Evolutionary conservation across 2,113 vertebrate genomes (phyloP).

Genomic region (Morone saxatilis): DNA sequence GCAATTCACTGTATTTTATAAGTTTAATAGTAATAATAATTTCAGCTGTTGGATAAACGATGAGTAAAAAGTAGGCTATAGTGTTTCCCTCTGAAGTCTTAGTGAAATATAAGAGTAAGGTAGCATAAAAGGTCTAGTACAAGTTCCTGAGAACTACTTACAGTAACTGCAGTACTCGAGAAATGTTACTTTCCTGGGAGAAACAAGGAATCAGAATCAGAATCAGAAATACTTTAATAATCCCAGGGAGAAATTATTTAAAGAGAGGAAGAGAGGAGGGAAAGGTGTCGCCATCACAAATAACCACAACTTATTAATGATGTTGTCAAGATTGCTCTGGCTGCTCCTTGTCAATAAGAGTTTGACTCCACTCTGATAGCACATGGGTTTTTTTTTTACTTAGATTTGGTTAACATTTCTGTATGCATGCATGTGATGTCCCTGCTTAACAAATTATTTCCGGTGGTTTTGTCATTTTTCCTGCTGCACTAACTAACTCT

Average conservation of each 20-base stretch:
- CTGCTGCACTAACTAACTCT: not conserved
- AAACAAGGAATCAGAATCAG: no score
- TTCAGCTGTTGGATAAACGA: no score
- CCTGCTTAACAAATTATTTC: slow-evolving; percentile 33
- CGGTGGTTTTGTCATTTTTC: slow-evolving; percentile 36
- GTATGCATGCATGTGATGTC: slow-evolving; percentile 44
- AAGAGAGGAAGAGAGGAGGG: not conserved
- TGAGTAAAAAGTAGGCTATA: no score
- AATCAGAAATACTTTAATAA: no score
- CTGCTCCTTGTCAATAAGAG: not conserved
- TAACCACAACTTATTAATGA: not conserved
- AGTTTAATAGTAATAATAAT: no score
- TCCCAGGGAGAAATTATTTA: no score
- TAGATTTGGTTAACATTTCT: not conserved
- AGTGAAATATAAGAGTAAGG: no score
- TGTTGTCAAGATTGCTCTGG: not conserved
- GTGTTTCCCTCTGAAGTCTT: no score
- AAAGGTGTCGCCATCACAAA: slow-evolving; percentile 3
- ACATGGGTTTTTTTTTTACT: not conserved
- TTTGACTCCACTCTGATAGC: not conserved
- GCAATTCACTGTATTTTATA: not conserved
- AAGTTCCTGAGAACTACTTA: no score
- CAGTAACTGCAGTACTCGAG: not conserved
- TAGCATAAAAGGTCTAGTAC: no score
- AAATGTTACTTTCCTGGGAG: not conserved